Evolutionary conservation across 2,888 invertebrate genomes (phyloP), one percentile per base, ranked within the genome.

Genomic region (Protophormia terraenovae): DNA sequence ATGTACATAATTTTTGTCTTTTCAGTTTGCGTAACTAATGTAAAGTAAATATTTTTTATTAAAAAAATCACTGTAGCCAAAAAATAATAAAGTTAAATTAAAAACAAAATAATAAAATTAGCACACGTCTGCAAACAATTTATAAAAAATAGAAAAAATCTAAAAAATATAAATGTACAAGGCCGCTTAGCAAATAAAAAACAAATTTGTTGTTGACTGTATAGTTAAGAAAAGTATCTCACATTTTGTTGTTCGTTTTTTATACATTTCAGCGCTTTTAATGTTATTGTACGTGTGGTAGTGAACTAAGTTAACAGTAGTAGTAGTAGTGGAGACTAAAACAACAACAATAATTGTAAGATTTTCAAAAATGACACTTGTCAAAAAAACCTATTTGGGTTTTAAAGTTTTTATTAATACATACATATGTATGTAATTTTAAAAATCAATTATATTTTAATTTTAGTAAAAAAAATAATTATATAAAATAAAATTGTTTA

Each of bases 171-270:
- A 77, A 67, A 72, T 41, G 35, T 58, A 80, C 79, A 84, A 84
- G 83, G 79, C 84, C 84, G 75, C 69, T 58, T 53, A 58, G 47
- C 27, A 47, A 82, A 38, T 22, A 67, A 22, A 71, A 78, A 76
- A 64, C 50, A 45, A 66, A 50, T 76, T 60, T 77, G 29, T 80
- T 72, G 64, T 67, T 67, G 80, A 73, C 66, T 64, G 69, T 67
- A 62, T 67, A 77, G 64, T 69, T 82, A 72, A 67, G 64, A 83
- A 83, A 83, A 79, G 79, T 79, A 79, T 79, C 78, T 75, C 53
- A 77, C 12, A 66, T 47, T 71, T 73, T 62, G 16, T 60, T 58
- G 12, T 58, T 32, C 41, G 22, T 53, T 47, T 29, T 35, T 66
- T 55, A 14, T 41, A 41, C 29, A 62, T 79, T 69, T 71, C 7